Evolutionary conservation across 2,888 invertebrate species (phyloP).

Genomic region (Drosophila ustulata): DNA sequence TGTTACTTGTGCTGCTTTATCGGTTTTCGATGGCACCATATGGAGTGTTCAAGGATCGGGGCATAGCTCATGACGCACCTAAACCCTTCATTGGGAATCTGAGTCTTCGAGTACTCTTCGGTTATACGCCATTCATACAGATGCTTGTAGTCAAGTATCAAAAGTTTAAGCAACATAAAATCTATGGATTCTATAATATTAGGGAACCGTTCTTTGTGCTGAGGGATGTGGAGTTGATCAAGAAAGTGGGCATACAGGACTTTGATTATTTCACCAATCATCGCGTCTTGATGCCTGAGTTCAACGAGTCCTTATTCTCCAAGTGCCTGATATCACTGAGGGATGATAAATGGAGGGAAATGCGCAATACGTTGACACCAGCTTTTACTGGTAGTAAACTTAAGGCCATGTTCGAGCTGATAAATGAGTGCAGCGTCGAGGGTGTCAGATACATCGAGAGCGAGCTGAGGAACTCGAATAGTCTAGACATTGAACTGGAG

Average conservation of each 20-base stretch:
- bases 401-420: slow-evolving; percentile 84
- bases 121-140: slow-evolving; percentile 40
- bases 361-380: slow-evolving; percentile 85
- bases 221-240: slow-evolving; percentile 86
- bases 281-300: slow-evolving; percentile 45
- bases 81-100: slow-evolving; percentile 59
- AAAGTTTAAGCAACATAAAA: slow-evolving; percentile 71
- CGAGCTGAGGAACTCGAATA: slow-evolving; percentile 24
- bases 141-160: slow-evolving; percentile 37
- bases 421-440: slow-evolving; percentile 74
- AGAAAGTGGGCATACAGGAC: slow-evolving; percentile 86
- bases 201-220: slow-evolving; percentile 84
- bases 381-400: slow-evolving; percentile 85
- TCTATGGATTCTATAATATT: slow-evolving; percentile 85
- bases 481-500: slow-evolving; percentile 71
- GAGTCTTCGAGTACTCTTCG: slow-evolving; percentile 33
- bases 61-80: slow-evolving; percentile 45
- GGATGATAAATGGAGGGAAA: slow-evolving; percentile 84
- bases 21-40: slow-evolving; percentile 45
- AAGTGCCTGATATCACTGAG: slow-evolving; percentile 85
- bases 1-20: slow-evolving; percentile 51
- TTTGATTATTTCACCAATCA: slow-evolving; percentile 87
- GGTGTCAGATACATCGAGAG: slow-evolving; percentile 55
- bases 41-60: slow-evolving; percentile 48
- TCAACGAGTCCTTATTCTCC: slow-evolving; percentile 86